Percentiles rank a stretch among this genome's conserved stretches.
These are phyloP conservation scores for Agelaius phoeniceus DNA, from an alignment of 2,113 vertebrate species.

Conservation along the genomic window DNA sequence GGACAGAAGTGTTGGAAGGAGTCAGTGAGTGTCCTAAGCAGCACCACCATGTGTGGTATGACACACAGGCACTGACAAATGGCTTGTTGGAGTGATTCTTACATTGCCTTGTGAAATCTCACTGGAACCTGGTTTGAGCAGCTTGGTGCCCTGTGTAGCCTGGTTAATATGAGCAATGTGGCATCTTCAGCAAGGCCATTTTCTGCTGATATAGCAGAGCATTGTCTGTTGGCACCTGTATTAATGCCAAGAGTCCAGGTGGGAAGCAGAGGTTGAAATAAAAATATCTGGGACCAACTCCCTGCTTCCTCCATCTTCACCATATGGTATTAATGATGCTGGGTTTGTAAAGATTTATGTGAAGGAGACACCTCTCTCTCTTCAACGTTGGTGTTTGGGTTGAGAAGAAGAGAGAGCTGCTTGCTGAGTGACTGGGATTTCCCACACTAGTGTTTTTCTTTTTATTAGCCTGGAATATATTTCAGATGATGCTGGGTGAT, in stretches of 20 bases:
- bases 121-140: neutral
- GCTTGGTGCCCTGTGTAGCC: neutral
- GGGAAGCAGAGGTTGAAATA: neutral
- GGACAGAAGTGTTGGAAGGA: neutral
- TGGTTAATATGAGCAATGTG: neutral
- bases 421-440: neutral
- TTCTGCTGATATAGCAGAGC: neutral
- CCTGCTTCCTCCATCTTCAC: neutral
- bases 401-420: neutral
- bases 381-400: neutral
- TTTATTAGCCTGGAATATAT: neutral
- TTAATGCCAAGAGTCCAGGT: neutral
- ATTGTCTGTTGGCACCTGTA: neutral
- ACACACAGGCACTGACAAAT: neutral
- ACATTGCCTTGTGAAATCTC: neutral
- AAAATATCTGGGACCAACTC: neutral
- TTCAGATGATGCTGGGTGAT: neutral
- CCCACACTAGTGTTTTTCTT: neutral
- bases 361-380: neutral
- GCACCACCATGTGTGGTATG: neutral
- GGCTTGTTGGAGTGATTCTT: neutral
- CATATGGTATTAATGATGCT: neutral
- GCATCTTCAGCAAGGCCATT: neutral
- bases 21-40: neutral
- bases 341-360: neutral